Base-by-base conservation (phyloP, 2,113 vertebrate genomes). In the Lasiurus cinereus region DNA sequence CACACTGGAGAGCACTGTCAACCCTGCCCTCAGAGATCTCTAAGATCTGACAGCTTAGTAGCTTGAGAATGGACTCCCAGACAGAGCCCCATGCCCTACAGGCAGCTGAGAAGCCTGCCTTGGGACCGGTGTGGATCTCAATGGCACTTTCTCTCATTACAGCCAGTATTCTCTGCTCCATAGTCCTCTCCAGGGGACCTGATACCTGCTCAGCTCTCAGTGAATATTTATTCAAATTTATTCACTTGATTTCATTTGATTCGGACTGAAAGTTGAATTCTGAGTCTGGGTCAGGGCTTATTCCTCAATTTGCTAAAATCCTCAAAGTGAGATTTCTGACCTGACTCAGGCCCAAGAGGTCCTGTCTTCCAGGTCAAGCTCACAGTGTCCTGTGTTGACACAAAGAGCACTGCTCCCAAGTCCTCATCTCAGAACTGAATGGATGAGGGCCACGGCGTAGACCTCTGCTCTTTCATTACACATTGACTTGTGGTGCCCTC, bases 281-380 rank as follows among this genome's bases (percentile, higher is more conserved):
- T 64, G 5, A 72, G 43, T 78, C 79, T 82, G 43, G 74, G 43
- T 94, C 62, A 11, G 31, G 67, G 19, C 15, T 84, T 27, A 29
- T 56, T 86, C 66, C 73, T 86, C 70, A 64, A 11, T 73, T 67
- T 74, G 29, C 66, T 82, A 39, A 97, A 59, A 52, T 83, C 77
- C 50, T 90, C 9, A 56, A 24, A 74, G 54, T 11, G 6, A 87
- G 62, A 85, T 62, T 86, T 73, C 24, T 3, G 29, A 70, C 8
- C 27, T n/a, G 83, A 31, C 59, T 62, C 6, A 8, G 33, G 7
- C 46, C 52, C 39, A 39, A 31, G 46, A 77, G 52, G 27, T 29
- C 50, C 56, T 50, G 66, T 85, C 82, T 84, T 85, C 31, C 82
- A 46, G 62, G 66, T 43, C 33, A 14, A 56, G 48, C 85, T 80